Conservation (phyloP, 2,113 vertebrate genomes). For the Brachirus orientalis region DNA sequence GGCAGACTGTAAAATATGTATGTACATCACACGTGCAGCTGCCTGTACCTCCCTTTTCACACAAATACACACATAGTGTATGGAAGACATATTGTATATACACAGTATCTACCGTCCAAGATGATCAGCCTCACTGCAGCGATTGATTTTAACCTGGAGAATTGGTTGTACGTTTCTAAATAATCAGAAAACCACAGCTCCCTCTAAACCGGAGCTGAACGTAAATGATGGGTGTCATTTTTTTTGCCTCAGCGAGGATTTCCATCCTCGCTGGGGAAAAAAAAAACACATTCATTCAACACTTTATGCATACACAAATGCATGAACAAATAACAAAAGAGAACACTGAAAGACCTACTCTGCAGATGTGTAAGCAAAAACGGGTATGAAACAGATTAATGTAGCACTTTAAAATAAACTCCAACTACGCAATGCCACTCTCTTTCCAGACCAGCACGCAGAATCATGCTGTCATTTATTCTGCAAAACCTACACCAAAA, state of each 20-base stretch:
- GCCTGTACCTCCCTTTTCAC: constrained; percentile 28
- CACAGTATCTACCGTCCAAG: background rate
- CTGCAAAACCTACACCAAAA: no score
- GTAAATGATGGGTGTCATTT: constrained; percentile 56
- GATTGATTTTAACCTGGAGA: constrained; percentile 32
- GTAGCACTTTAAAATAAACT: no score
- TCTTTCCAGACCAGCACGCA: no score
- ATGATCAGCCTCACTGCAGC: constrained; percentile 32
- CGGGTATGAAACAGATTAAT: no score
- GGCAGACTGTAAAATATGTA: constrained; percentile 19
- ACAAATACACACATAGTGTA: constrained; percentile 53
- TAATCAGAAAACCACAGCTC: constrained; percentile 38
- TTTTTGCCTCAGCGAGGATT: background rate
- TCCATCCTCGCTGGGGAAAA: constrained; percentile 20
- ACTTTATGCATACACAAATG: background rate
- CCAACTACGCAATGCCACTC: no score
- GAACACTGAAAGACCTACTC: no score
- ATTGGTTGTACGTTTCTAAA: constrained; percentile 32
- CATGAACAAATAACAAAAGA: constrained; percentile 12
- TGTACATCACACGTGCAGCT: constrained; percentile 35
- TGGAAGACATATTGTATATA: constrained; percentile 33
- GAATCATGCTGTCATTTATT: no score
- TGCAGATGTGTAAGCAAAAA: no score
- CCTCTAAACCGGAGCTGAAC: constrained; percentile 19
- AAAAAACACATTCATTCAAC: constrained; percentile 18